These are phyloP conservation scores for Morpho helenor DNA, from an alignment of 2,888 invertebrate species.

Conservation along the genomic window DNA sequence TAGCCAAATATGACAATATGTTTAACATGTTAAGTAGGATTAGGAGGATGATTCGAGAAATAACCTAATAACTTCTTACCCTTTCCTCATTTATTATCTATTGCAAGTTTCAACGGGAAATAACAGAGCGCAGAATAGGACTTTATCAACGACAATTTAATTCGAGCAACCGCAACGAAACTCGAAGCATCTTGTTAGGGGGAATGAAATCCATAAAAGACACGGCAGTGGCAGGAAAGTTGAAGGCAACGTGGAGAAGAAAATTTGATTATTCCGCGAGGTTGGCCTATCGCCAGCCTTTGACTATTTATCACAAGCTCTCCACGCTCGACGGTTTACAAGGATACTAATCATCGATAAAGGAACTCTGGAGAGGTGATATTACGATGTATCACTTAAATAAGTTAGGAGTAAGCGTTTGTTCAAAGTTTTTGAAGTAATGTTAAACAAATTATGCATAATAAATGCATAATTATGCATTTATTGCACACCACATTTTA, in stretches of 20 bases:
- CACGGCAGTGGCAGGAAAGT: constrained; percentile 56
- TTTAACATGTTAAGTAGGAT: too few relatives aligned
- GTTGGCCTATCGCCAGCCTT: constrained; percentile 75
- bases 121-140: constrained; percentile 51
- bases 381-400: constrained; percentile 10
- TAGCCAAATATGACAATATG: too few relatives aligned
- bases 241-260: constrained; percentile 56
- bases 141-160: constrained; percentile 74
- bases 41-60: too few relatives aligned
- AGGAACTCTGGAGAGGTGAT: constrained; percentile 39
- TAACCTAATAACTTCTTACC: constrained; percentile 19
- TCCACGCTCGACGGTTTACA: constrained; percentile 67
- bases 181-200: constrained; percentile 71
- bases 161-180: constrained; percentile 64
- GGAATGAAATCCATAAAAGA: constrained; percentile 76
- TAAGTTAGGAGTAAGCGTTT: too few relatives aligned
- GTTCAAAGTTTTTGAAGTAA: too few relatives aligned
- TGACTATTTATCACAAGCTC: constrained; percentile 74
- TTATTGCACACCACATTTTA: too few relatives aligned
- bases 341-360: constrained; percentile 72
- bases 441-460: too few relatives aligned
- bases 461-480: too few relatives aligned
- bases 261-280: constrained; percentile 78
- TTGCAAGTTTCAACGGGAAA: constrained; percentile 42
- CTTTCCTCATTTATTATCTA: constrained; percentile 33